These are phyloP conservation scores for Subacronicta megacephala DNA, from an alignment of 2,888 invertebrate genomes.

Conservation along the genomic window DNA sequence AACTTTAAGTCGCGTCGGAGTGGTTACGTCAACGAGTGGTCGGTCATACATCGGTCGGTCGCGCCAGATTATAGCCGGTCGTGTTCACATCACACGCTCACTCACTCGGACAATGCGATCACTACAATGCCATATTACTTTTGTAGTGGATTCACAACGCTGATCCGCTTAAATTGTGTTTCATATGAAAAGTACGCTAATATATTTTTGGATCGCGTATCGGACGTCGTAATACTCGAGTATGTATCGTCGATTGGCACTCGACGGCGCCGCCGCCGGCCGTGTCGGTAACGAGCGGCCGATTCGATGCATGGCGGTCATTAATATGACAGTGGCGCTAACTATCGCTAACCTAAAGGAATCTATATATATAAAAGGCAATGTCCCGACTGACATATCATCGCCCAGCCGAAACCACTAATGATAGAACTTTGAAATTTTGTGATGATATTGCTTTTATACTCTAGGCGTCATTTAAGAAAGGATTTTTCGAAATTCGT, in stretches of 20 bases:
- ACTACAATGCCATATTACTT: conserved; percentile 29
- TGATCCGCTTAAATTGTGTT: conserved; percentile 40
- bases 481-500: too few species aligned
- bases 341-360: conserved; percentile 25
- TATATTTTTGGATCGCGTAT: conserved; percentile 28
- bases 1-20: conserved; percentile 1
- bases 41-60: conserved; percentile 16
- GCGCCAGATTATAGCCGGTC: conserved; percentile 12
- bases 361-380: too few species aligned
- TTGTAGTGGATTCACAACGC: conserved; percentile 13
- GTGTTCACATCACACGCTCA: conserved; percentile 8
- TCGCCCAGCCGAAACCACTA: too few species aligned
- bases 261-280: conserved; percentile 3
- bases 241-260: conserved; percentile 2
- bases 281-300: background rate
- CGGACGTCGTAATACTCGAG: background rate
- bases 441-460: too few species aligned
- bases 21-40: conserved; percentile 3
- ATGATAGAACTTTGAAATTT: too few species aligned
- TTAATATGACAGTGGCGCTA: conserved; percentile 35
- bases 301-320: conserved; percentile 13
- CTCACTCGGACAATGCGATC: conserved; percentile 32
- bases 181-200: conserved; percentile 28
- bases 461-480: too few species aligned
- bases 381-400: too few species aligned